Percentiles rank a stretch among this genome's conserved stretches.
These are phyloP conservation scores for Synergus japonicus DNA, from an alignment of 2,888 invertebrate species.

Conservation along the genomic window DNA sequence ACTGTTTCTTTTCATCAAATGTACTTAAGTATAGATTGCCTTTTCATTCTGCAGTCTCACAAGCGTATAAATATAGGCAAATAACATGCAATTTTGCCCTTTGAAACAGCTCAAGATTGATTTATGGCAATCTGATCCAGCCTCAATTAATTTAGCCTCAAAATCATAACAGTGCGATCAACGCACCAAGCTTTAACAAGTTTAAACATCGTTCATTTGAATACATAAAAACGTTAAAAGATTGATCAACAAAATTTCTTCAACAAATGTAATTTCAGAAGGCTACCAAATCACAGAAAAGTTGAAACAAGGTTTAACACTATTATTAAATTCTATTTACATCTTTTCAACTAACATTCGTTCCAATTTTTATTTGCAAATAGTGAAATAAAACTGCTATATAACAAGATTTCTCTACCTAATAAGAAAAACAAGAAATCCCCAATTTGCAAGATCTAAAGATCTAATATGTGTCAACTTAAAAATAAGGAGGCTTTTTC, in stretches of 20 bases:
- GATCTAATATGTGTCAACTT: background rate
- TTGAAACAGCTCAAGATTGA: background rate
- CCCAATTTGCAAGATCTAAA: background rate
- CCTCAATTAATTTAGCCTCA: background rate
- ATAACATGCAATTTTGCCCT: constrained; percentile 1
- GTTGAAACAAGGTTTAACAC: background rate
- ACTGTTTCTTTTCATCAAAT: background rate
- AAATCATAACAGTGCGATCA: background rate
- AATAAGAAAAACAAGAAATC: background rate
- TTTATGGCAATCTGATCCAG: background rate
- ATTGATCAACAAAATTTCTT: background rate
- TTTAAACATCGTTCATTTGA: background rate
- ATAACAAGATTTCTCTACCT: background rate
- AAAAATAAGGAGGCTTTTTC: too few species aligned
- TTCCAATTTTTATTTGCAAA: background rate
- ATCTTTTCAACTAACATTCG: background rate
- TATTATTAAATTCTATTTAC: constrained; percentile 11
- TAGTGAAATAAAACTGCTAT: background rate
- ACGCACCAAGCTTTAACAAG: background rate
- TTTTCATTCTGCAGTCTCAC: constrained; percentile 9
- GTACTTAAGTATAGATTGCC: constrained; percentile 11
- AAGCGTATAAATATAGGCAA: constrained; percentile 9
- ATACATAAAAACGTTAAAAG: background rate
- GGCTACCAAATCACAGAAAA: background rate
- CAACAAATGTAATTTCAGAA: constrained; percentile 1